These are phyloP conservation scores for Unio pictorum DNA, from an alignment of 2,888 invertebrate genomes.

Conservation along the genomic window DNA sequence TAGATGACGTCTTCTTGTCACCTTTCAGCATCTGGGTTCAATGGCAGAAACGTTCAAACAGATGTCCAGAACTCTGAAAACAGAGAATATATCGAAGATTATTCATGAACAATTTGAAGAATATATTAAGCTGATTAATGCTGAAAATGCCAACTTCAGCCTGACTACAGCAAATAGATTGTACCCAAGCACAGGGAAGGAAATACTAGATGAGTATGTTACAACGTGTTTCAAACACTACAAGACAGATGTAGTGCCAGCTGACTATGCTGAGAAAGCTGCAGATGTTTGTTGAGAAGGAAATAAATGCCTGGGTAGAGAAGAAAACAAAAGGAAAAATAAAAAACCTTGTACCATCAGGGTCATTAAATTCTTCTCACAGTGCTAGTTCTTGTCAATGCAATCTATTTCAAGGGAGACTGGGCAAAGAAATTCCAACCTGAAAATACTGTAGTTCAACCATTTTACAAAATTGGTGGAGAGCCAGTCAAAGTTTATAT, in stretches of 20 bases:
- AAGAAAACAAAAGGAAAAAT: constrained; percentile 87
- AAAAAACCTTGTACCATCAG: constrained; percentile 80
- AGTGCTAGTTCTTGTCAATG: constrained; percentile 72
- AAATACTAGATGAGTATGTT: constrained; percentile 47
- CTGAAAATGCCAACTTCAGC: constrained; percentile 32
- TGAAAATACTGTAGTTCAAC: constrained; percentile 69
- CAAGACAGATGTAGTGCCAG: constrained; percentile 56
- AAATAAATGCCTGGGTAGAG: constrained; percentile 88
- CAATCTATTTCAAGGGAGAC: constrained; percentile 74
- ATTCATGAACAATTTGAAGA: constrained; percentile 32
- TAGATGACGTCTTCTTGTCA: constrained; percentile 66
- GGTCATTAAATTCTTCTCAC: constrained; percentile 65
- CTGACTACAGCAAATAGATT: constrained; percentile 60
- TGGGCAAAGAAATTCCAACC: constrained; percentile 75
- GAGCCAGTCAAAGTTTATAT: constrained; percentile 76
- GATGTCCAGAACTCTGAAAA: constrained; percentile 49
- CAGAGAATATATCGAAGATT: constrained; percentile 21
- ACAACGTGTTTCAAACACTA: constrained; percentile 37
- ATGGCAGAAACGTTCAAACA: constrained; percentile 63
- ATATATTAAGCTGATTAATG: constrained; percentile 30
- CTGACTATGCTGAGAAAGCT: constrained; percentile 53
- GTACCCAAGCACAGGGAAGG: constrained; percentile 41
- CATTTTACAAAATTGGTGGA: constrained; percentile 74
- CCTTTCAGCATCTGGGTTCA: constrained; percentile 72
- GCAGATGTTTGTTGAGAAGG: constrained; percentile 67